Percentiles rank a stretch among this genome's conserved stretches.
Conservation (phyloP, 2,113 vertebrate species). For the Corydoras sp. region DNA sequence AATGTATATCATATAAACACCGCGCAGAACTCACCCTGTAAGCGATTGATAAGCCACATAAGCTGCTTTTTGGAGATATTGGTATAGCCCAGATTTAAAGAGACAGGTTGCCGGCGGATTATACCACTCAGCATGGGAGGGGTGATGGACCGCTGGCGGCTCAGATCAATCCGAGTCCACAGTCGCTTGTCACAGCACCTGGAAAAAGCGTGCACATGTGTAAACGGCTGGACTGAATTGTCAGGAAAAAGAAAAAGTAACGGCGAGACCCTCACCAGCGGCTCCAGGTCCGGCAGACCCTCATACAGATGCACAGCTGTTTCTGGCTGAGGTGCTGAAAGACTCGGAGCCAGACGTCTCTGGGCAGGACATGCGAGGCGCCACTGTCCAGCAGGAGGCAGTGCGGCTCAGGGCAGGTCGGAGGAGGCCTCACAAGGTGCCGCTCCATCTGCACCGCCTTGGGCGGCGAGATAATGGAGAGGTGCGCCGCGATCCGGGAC, state of each 20-base stretch:
- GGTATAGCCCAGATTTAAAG: slow-evolving; percentile 82
- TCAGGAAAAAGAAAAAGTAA: too few species aligned
- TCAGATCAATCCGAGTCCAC: slow-evolving; percentile 85
- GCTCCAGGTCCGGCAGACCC: slow-evolving; percentile 88
- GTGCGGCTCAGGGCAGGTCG: slow-evolving; percentile 82
- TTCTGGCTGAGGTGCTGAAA: slow-evolving; percentile 80
- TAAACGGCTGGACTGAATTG: too few species aligned
- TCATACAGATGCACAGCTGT: slow-evolving; percentile 86
- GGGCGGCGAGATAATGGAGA: slow-evolving; percentile 74
- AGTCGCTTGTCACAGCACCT: slow-evolving; percentile 86
- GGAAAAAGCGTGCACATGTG: slow-evolving; percentile 14
- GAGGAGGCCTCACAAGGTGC: slow-evolving; percentile 80
- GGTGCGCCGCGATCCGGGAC: slow-evolving; percentile 66
- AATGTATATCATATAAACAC: too few species aligned
- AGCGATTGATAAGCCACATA: slow-evolving; percentile 86
- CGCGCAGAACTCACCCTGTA: slow-evolving; percentile 66
- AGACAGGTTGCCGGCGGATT: slow-evolving; percentile 78
- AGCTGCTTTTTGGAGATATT: slow-evolving; percentile 91
- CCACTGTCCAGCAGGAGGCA: slow-evolving; percentile 80
- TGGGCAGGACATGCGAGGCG: slow-evolving; percentile 76
- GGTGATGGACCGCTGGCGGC: slow-evolving; percentile 81
- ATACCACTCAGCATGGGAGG: slow-evolving; percentile 87
- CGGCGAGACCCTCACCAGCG: slow-evolving; percentile 71
- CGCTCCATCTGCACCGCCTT: slow-evolving; percentile 80
- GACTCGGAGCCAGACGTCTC: slow-evolving; percentile 79